phyloP scores from a whole-genome alignment of 2,113 vertebrate genomes.

The Eidolon helvum region DNA sequence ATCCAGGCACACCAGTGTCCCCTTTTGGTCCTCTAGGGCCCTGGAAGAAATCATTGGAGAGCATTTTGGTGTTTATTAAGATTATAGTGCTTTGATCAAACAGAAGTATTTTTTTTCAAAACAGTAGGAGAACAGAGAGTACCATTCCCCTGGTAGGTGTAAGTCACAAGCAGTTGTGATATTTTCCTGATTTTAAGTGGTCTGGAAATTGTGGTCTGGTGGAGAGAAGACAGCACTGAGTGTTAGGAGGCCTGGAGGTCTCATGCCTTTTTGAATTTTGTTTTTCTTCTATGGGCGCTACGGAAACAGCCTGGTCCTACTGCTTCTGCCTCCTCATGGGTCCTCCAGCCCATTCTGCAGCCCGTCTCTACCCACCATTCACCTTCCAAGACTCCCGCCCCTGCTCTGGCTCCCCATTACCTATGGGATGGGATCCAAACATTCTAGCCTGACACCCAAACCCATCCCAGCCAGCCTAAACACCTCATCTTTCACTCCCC shows the following conservation, averaged over 20 bases:
- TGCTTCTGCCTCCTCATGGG: not conserved
- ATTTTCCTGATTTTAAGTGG: not conserved
- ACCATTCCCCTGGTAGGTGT: not conserved
- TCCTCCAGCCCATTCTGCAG: not conserved
- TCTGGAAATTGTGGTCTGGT: not conserved
- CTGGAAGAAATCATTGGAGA: slow-evolving; percentile 77
- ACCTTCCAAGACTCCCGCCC: not conserved
- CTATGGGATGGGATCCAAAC: not conserved
- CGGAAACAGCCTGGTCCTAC: not conserved
- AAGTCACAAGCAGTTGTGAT: not conserved
- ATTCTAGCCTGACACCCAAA: not conserved
- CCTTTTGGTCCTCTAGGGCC: slow-evolving; percentile 91
- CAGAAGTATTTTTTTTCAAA: not conserved
- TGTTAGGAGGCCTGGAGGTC: not conserved
- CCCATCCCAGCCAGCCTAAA: not conserved
- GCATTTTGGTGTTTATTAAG: not conserved
- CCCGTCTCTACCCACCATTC: not conserved
- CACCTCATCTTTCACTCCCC: not conserved
- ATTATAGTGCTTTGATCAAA: not conserved
- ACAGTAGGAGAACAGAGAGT: not conserved
- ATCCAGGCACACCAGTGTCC: slow-evolving; percentile 87
- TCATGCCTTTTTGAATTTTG: not conserved
- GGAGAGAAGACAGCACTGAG: not conserved
- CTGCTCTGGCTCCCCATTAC: not conserved
- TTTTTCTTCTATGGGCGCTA: not conserved